Percentiles rank a stretch among this genome's conserved stretches.
Evolutionary conservation across 2,113 vertebrate genomes (phyloP).

Genomic region (Emberiza fucata): DNA sequence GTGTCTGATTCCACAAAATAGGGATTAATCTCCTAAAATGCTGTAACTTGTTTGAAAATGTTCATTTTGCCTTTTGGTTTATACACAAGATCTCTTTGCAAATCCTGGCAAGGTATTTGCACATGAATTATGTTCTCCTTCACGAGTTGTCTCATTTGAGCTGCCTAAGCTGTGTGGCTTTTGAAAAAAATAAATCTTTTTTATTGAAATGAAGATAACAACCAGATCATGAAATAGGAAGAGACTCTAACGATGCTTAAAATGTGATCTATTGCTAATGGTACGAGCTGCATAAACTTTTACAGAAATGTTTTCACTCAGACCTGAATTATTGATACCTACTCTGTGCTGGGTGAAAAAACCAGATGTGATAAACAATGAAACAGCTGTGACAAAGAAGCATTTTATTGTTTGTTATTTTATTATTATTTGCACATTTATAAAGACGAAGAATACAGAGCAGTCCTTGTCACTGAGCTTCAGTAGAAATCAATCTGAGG

Average conservation of each 20-base stretch:
- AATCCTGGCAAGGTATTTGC: background rate
- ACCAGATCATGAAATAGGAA: background rate
- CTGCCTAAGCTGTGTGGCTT: background rate
- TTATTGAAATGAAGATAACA: slow-evolving; percentile 38
- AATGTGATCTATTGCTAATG: slow-evolving; percentile 48
- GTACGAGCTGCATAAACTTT: slow-evolving; percentile 30
- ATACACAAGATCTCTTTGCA: background rate
- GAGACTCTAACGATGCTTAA: background rate
- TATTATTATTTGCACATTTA: slow-evolving; percentile 40
- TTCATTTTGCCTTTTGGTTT: background rate
- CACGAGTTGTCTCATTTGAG: background rate
- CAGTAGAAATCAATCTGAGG: background rate
- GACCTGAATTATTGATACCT: slow-evolving; percentile 59
- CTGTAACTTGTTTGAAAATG: background rate
- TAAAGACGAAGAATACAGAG: slow-evolving; percentile 3
- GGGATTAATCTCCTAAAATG: rapidly evolving
- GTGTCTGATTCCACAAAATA: background rate
- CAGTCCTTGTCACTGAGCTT: background rate
- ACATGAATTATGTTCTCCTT: background rate
- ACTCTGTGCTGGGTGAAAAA: background rate
- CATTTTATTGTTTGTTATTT: slow-evolving; percentile 32
- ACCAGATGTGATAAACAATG: slow-evolving; percentile 44
- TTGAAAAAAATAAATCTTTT: background rate
- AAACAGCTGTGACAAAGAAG: background rate
- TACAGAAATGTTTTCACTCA: slow-evolving; percentile 43